These are phyloP conservation scores for Chrysomela aeneicollis DNA, from an alignment of 2,888 invertebrate species.

Conservation along the genomic window DNA sequence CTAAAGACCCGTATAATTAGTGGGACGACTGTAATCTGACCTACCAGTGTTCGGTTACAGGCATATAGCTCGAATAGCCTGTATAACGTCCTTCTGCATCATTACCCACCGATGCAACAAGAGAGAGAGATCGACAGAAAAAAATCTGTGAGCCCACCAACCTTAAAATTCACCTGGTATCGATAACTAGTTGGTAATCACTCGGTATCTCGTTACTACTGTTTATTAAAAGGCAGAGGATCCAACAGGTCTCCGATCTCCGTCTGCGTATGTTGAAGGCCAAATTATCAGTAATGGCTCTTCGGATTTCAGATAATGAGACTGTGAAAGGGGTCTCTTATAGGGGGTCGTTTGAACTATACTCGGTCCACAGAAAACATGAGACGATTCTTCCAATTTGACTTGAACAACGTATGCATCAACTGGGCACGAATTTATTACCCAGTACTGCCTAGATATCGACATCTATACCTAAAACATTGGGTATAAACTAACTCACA, in stretches of 20 bases:
- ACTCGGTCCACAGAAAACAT: not conserved
- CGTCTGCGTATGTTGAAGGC: conserved; percentile 20
- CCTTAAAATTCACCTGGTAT: conserved; percentile 36
- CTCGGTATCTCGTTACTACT: conserved; percentile 41
- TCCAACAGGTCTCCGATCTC: conserved; percentile 33
- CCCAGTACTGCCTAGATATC: too few species aligned
- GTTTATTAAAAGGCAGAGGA: conserved; percentile 35
- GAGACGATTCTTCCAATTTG: too few species aligned
- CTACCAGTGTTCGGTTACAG: conserved; percentile 35
- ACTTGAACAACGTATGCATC: too few species aligned
- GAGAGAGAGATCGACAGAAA: not conserved
- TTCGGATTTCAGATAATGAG: conserved; percentile 26
- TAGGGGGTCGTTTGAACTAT: not conserved
- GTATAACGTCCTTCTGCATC: conserved; percentile 44
- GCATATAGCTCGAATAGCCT: conserved; percentile 28
- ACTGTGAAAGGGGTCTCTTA: not conserved
- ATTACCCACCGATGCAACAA: conserved; percentile 38
- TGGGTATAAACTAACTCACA: too few species aligned
- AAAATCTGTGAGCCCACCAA: conserved; percentile 30
- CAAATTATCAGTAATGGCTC: conserved; percentile 29
- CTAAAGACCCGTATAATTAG: conserved; percentile 41
- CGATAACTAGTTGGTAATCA: conserved; percentile 42
- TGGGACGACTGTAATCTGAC: conserved; percentile 41
- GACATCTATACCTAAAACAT: too few species aligned
- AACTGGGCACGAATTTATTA: too few species aligned